These are phyloP conservation scores for Sinella curviseta DNA, from an alignment of 1,140 invertebrate genomes.

Conservation along the genomic window DNA sequence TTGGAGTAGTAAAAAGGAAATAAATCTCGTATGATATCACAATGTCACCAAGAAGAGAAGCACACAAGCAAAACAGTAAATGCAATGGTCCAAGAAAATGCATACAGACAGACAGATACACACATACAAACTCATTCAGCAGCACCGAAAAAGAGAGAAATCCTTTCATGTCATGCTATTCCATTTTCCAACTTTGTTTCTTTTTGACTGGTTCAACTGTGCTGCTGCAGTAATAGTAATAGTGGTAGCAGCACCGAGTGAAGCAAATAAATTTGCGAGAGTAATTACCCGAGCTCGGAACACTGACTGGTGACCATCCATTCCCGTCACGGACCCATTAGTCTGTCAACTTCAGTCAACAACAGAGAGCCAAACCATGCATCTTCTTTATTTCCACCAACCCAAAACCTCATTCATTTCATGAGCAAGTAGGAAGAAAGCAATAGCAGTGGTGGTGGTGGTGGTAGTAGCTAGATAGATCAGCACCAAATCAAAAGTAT, in stretches of 20 bases:
- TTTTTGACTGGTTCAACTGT: background rate
- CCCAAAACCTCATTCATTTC: background rate
- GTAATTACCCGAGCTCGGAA: background rate
- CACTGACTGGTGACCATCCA: background rate
- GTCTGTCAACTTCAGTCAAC: slow-evolving; percentile 13
- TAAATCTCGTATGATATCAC: background rate
- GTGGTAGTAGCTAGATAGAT: too few species aligned
- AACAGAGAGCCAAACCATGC: too few species aligned
- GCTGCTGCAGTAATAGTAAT: background rate
- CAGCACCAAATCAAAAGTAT: too few species aligned
- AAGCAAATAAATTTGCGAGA: background rate
- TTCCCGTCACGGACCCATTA: slow-evolving; percentile 12
- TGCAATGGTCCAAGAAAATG: background rate
- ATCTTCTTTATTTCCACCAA: too few species aligned
- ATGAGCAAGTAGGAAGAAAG: background rate
- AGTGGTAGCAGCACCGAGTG: background rate
- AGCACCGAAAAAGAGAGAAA: background rate
- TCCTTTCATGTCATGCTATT: background rate
- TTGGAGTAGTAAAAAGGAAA: too few species aligned
- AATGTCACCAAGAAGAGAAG: background rate
- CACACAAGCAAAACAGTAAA: too few species aligned
- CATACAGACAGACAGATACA: background rate
- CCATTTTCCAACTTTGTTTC: background rate
- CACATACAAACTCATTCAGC: background rate
- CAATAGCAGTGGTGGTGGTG: too few species aligned